Conservation (phyloP, 2,113 vertebrate genomes). For the Protobothrops flavoviridis region DNA sequence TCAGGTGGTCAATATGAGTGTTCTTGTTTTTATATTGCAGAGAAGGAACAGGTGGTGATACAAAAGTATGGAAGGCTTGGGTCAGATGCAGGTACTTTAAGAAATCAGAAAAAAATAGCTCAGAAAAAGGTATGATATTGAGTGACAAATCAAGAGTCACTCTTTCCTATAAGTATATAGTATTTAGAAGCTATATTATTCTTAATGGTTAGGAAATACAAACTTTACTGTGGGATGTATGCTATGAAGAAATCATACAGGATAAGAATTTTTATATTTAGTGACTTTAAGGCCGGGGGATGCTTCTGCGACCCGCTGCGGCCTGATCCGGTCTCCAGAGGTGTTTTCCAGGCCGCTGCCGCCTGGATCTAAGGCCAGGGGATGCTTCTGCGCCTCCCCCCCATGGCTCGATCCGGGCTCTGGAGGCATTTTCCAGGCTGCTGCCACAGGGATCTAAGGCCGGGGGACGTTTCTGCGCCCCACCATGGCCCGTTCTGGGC, state of each 20-base stretch:
- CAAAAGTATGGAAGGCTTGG: neutral
- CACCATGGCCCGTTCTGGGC: too few relatives aligned
- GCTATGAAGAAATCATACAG: neutral
- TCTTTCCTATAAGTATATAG: neutral
- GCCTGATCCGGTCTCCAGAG: too few relatives aligned
- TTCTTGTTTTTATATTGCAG: constrained; percentile 7
- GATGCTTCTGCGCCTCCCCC: too few relatives aligned
- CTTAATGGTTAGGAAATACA: neutral
- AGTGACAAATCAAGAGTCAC: neutral
- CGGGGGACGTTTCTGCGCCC: too few relatives aligned
- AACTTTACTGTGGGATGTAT: neutral
- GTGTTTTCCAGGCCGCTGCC: too few relatives aligned
- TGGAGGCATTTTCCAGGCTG: too few relatives aligned
- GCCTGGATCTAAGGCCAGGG: too few relatives aligned
- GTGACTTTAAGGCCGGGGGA: too few relatives aligned
- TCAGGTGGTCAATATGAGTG: neutral
- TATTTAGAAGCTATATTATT: neutral
- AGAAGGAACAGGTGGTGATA: neutral
- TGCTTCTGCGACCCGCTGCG: too few relatives aligned
- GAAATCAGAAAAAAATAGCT: neutral
- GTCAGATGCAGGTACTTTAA: neutral
- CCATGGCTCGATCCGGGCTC: too few relatives aligned
- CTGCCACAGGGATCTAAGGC: too few relatives aligned
- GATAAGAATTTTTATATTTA: neutral
- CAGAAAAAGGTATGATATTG: constrained; percentile 9